Evolutionary conservation across 2,888 invertebrate species (phyloP), one percentile per base, ranked within the genome.

Genomic region (Cyclophora punctaria): DNA sequence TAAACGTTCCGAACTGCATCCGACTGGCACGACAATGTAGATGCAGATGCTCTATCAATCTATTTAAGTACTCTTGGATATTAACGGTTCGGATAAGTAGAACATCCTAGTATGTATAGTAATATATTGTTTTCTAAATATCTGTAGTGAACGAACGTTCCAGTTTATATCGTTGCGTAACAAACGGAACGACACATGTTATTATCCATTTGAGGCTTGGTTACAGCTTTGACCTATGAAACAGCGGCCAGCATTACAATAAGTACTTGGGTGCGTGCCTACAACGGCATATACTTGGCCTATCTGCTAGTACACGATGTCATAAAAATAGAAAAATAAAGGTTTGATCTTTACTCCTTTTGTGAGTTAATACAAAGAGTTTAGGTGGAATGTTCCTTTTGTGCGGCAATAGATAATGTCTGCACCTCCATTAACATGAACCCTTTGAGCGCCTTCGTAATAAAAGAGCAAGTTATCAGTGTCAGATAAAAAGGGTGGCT

Each of bases 321-420:
- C 48, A 58, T 48, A 57, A 49, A 57, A 50, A 51, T 47, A 37
- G 47, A 43, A 48, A 48, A 46, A 34, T 51, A 41, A n/a, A 44
- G 51, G 53, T 55, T 50, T 33, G 44, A 57, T 56, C 53, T 57
- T 49, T 48, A 46, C 2, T 48, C 49, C 53, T 57, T 56, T 59
- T 53, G 58, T 65, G 61, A 48, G 53, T 58, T 53, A 55, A 55
- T 58, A 63, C 62, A 66, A 67, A 65, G 64, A 66, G 64, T 63
- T 64, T 52, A 49, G 35, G 51, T 37, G 48, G 44, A 61, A 55
- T 59, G 50, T 55, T 57, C 47, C 58, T 58, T 62, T 65, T 65
- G 65, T 69, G 64, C 59, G 55, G 51, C 55, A 50, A 53, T 57
- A 64, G 69, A 69, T 72, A 67, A 67, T 59, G 61, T 63, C 66